Evolutionary conservation across 2,888 invertebrate species (phyloP), one percentile per base, ranked within the genome.

Genomic region (Calameuta idolon): DNA sequence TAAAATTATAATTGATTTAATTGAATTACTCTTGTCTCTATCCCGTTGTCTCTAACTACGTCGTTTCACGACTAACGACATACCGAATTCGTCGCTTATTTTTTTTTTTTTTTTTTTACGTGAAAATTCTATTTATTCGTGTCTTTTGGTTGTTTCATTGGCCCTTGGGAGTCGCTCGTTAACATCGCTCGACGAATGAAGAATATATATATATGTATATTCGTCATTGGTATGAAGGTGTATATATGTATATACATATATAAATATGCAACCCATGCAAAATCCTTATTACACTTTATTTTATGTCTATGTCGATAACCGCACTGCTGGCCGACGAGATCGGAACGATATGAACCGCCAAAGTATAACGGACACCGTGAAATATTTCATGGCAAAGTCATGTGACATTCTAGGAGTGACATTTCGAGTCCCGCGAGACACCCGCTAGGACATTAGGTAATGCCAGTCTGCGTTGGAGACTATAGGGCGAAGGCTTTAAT

Each of bases 401-500:
- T 55, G 23, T 55, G 55, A 55, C 55, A 55, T 55, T 55, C 23
- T 55, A 15, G 55, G 9, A 15, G 55, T 55, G 55, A 55, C 55
- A 55, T 55, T 55, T 55, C 23, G 5, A 23, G 55, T 55, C 55
- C 55, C 55, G 55, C 0, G 55, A 55, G 55, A 55, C 55, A 23
- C 9, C 23, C 55, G 23, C 9, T 23, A 55, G 55, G 55, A 55
- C 55, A 55, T 55, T 55, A 55, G 23, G 55, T 55, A 71, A 85
- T 85, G 83, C 81, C 83, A 78, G 74, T 76, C 82, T 81, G 81
- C 74, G 75, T 79, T 2, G 81, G 80, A 76, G 81, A 83, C 81
- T 80, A 81, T 81, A 82, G 81, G 82, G 82, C 31, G 31, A 79
- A 80, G 79, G 78, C 80, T 77, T 81, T 84, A 87, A 87, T 85